Conservation (phyloP, 2,797 vertebrate genomes). For the Delichon dasypus region DNA sequence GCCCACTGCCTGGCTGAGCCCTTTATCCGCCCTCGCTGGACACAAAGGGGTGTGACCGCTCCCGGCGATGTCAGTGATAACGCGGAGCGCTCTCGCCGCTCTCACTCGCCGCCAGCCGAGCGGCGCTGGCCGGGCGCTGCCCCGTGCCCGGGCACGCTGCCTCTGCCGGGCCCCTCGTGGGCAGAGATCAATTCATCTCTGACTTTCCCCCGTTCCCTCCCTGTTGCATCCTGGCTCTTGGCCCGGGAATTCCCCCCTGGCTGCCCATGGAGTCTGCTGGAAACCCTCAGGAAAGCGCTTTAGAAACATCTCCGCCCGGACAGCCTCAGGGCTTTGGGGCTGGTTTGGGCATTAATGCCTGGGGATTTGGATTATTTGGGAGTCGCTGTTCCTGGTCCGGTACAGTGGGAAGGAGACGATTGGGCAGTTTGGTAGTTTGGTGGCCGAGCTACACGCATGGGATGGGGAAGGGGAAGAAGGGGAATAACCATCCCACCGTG, state of each 20-base stretch:
- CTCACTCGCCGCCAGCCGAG: rapidly evolving
- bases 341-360: not conserved
- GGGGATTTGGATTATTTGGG: not conserved
- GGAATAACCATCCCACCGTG: rapidly evolving
- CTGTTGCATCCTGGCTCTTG: not conserved
- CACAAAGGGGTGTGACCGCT: not conserved
- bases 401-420: rapidly evolving
- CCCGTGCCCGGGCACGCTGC: rapidly evolving
- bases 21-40: not conserved
- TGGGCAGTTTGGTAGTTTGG: not conserved
- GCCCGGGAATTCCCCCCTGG: constrained; percentile 8
- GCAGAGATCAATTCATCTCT: not conserved
- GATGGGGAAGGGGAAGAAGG: not conserved
- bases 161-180: rapidly evolving
- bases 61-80: no score
- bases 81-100: not conserved
- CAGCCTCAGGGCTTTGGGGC: not conserved
- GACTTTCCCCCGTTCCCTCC: not conserved
- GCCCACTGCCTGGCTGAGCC: rapidly evolving
- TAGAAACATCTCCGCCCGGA: not conserved
- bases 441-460: not conserved
- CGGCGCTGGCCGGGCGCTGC: rapidly evolving
- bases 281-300: not conserved
- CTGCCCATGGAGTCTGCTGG: not conserved
- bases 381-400: rapidly evolving